Evolutionary conservation across 2,797 vertebrate species (phyloP).

Genomic region (Macrochelys suwanniensis): DNA sequence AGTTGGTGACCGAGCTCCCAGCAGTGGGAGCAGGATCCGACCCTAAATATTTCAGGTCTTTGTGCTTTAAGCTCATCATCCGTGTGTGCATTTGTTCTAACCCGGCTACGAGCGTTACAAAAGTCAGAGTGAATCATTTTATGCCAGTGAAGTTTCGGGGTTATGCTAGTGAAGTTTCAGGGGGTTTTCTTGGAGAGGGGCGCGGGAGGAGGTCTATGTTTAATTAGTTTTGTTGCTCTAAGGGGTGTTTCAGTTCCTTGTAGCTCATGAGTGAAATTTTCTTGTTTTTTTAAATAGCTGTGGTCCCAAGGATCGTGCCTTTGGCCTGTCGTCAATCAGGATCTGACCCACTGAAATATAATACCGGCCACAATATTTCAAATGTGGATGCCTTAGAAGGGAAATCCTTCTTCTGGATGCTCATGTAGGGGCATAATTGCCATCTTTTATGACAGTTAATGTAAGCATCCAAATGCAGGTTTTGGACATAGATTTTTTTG

Average conservation of each 20-base stretch:
- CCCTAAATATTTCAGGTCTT: slow-evolving; percentile 45
- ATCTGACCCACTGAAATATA: neutral
- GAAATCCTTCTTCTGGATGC: neutral
- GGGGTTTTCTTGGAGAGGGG: neutral
- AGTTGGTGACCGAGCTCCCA: neutral
- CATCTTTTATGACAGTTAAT: slow-evolving; percentile 14
- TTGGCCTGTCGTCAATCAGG: fast-evolving
- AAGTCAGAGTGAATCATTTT: neutral
- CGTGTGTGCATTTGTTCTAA: neutral
- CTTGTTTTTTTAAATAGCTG: neutral
- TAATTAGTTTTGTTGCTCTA: neutral
- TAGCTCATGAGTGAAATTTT: neutral
- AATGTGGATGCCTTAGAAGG: neutral
- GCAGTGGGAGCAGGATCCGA: neutral
- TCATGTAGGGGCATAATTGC: neutral
- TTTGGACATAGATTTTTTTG: neutral
- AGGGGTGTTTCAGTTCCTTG: neutral
- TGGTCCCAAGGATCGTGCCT: neutral
- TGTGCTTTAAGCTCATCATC: neutral
- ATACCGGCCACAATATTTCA: neutral
- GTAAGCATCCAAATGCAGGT: neutral
- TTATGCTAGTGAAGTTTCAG: neutral
- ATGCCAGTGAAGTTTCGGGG: neutral
- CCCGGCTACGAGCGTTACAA: neutral
- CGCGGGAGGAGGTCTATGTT: too few species aligned